These are phyloP conservation scores for Penaeus monodon DNA, from an alignment of 2,888 invertebrate genomes.

Conservation along the genomic window DNA sequence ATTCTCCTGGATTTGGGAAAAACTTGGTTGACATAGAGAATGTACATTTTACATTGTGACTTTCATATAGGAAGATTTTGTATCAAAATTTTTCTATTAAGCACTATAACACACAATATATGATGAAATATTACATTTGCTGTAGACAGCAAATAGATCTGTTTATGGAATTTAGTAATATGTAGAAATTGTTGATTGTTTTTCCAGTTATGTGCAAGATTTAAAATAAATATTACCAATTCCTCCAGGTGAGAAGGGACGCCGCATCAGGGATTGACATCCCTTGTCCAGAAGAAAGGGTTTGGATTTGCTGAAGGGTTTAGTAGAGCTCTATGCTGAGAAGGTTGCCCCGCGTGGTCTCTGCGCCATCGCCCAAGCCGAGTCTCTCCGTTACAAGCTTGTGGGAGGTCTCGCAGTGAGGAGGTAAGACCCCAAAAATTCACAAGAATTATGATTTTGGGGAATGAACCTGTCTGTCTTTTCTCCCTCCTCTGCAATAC, in stretches of 20 bases:
- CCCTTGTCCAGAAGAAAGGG: slow-evolving; percentile 97
- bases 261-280: slow-evolving; percentile 94
- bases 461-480: too few species aligned
- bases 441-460: background rate
- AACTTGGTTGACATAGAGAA: background rate
- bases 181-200: too few species aligned
- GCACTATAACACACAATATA: too few species aligned
- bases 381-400: slow-evolving; percentile 97
- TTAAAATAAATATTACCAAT: background rate
- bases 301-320: slow-evolving; percentile 96
- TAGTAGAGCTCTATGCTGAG: slow-evolving; percentile 97
- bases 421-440: slow-evolving; percentile 70
- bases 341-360: slow-evolving; percentile 98
- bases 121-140: too few species aligned
- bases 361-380: slow-evolving; percentile 99
- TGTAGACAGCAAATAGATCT: too few species aligned
- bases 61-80: too few species aligned
- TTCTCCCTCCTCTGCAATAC: too few species aligned
- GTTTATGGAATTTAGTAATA: too few species aligned
- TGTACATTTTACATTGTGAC: background rate
- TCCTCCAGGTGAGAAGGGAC: slow-evolving; percentile 65
- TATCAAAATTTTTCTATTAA: background rate
- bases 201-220: too few species aligned
- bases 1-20: background rate
- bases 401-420: slow-evolving; percentile 90